Base-by-base conservation (phyloP, 2,888 invertebrate species). In the Romanomermis culicivorax region DNA sequence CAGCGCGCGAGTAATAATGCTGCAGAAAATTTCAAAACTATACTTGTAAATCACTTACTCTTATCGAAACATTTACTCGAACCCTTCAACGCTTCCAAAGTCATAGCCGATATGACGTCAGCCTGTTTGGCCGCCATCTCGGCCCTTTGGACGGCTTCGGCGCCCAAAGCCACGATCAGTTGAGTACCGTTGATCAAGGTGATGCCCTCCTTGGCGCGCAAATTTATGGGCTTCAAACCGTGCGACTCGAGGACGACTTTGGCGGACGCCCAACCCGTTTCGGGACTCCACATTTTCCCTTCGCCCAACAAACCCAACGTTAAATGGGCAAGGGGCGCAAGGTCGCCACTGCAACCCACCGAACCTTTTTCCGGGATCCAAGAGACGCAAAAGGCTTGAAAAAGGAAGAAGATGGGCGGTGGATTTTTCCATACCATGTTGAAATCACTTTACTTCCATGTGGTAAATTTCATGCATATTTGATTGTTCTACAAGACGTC, bases 331-430 rank as follows among this genome's bases (percentile, higher is more conserved):
- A 80, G 64, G 0, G 80, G 80, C 1, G 78, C 78, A 58, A 80
- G 69, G 65, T 80, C 80, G 1, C 80, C 80, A 59, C 77, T 77
- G 23, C 80, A 80, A 7, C 80, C 80, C 1, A 80, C 79, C 0
- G 78, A 78, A 1, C 80, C 80, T 67, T 80, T 77, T 63, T 79
- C 78, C 0, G 80, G 80, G 1, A 80, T 75, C 75, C 76, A 78
- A 0, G 79, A 75, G 27, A 80, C 70, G 61, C 79, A 79, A 24
- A 75, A 77, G 1, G 74, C 78, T 79, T 64, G 25, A 66, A 64
- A 52, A 55, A 42, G 11, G 29, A n/a, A n/a, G n/a, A n/a, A n/a
- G n/a, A n/a, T n/a, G n/a, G n/a, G n/a, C n/a, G n/a, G n/a, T n/a
- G n/a, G n/a, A n/a, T n/a, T n/a, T n/a, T n/a, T n/a, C n/a, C n/a